Evolutionary conservation across 2,888 invertebrate genomes (phyloP).

Genomic region (Ashinkailepas kermadecensis): DNA sequence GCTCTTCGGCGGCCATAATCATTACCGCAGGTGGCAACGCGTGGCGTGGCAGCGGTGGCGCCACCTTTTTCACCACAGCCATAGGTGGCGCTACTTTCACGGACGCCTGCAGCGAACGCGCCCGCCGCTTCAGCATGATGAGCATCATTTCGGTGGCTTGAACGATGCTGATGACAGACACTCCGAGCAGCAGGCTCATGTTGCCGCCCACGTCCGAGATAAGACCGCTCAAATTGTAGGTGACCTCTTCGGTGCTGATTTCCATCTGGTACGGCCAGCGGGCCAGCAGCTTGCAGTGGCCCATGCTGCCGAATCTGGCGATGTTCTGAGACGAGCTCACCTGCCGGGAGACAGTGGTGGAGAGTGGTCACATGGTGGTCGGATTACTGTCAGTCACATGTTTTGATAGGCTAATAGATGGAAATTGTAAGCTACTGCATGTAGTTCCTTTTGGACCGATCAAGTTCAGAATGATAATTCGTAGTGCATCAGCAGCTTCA

Average conservation of each 20-base stretch:
- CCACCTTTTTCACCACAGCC: not conserved
- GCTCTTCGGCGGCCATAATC: too few relatives aligned
- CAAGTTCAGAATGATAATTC: too few relatives aligned
- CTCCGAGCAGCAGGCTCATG: conserved; percentile 17
- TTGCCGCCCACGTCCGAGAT: conserved; percentile 19
- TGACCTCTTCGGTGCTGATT: not conserved
- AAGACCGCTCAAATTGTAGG: not conserved
- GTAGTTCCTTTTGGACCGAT: too few relatives aligned
- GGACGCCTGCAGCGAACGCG: not conserved
- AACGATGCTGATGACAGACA: conserved; percentile 7
- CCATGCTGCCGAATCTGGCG: not conserved
- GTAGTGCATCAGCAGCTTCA: too few relatives aligned
- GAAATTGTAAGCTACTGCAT: too few relatives aligned
- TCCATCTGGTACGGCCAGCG: not conserved
- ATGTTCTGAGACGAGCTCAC: not conserved
- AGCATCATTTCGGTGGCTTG: not conserved
- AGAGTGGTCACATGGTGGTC: not conserved
- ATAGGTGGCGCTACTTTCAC: too few relatives aligned
- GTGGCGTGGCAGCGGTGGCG: not conserved
- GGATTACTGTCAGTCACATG: too few relatives aligned
- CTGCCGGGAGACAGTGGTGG: not conserved
- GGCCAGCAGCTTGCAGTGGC: not conserved
- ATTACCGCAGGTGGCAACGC: too few relatives aligned
- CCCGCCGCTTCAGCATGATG: not conserved
- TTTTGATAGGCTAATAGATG: too few relatives aligned